phyloP scores from a whole-genome alignment of 2,113 vertebrate species.

The Mastomys coucha region DNA sequence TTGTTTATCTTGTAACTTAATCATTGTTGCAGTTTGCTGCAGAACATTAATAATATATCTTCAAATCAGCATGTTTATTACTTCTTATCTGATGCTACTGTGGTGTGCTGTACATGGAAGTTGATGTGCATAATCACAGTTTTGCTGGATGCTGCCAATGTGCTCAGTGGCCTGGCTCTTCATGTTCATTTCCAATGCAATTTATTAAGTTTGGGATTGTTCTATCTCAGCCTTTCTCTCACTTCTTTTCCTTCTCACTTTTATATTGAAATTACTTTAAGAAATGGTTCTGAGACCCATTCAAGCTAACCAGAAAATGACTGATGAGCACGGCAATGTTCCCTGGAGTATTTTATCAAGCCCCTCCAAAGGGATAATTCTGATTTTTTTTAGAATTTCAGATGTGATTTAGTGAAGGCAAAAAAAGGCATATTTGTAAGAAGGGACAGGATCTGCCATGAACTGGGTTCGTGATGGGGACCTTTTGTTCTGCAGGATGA shows the following conservation, averaged over 20 bases:
- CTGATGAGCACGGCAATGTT: background rate
- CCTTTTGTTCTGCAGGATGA: too few species aligned
- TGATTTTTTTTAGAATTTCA: conserved; percentile 39
- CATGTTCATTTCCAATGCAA: background rate
- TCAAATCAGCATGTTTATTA: conserved; percentile 20
- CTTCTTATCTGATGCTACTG: background rate
- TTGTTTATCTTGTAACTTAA: conserved; percentile 6
- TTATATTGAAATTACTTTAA: conserved; percentile 44
- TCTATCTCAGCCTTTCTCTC: background rate
- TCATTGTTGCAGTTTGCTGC: background rate
- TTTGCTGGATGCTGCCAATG: background rate
- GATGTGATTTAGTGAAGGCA: conserved; percentile 1
- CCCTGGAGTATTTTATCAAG: conserved; percentile 1
- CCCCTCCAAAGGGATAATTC: conserved; percentile 21
- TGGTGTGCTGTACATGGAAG: background rate
- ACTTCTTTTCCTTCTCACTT: background rate
- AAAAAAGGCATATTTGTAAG: background rate
- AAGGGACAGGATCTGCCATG: background rate
- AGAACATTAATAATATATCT: conserved; percentile 35
- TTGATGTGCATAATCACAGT: conserved; percentile 4
- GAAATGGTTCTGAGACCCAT: conserved; percentile 17
- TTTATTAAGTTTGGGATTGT: conserved; percentile 34
- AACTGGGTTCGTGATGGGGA: too few species aligned
- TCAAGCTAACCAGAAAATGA: conserved; percentile 44
- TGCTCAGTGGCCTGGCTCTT: background rate